Conservation (phyloP, 2,113 vertebrate species). For the Forbesichthys papilliferus region DNA sequence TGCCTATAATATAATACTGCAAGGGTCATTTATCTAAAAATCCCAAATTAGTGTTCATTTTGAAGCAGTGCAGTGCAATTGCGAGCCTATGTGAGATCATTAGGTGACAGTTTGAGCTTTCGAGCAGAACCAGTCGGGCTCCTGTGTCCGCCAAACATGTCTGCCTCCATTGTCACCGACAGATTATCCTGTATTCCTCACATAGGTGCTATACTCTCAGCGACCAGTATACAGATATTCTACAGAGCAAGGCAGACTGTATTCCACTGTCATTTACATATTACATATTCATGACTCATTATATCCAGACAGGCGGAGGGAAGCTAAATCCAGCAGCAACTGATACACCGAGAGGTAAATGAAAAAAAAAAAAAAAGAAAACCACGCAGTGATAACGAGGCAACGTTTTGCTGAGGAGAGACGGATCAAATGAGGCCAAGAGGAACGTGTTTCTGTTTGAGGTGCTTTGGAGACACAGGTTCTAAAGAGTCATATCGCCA, state of each 20-base stretch:
- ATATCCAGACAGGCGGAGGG: neutral
- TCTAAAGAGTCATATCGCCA: constrained; percentile 66
- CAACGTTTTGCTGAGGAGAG: constrained; percentile 27
- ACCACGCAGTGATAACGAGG: constrained; percentile 10
- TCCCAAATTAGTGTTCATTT: neutral
- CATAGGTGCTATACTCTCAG: neutral
- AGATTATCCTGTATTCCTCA: constrained; percentile 10
- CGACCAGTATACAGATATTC: neutral
- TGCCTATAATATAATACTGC: neutral
- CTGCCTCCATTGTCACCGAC: neutral
- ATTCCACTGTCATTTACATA: constrained; percentile 28
- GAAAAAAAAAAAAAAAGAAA: neutral
- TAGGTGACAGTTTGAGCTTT: neutral
- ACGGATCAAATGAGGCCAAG: constrained; percentile 42
- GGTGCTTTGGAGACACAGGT: constrained; percentile 1
- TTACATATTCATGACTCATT: constrained; percentile 23
- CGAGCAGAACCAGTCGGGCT: neutral
- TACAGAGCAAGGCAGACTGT: neutral
- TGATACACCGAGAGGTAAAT: no score
- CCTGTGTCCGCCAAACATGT: constrained; percentile 1
- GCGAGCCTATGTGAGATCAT: neutral
- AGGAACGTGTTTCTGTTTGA: neutral
- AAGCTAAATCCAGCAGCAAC: neutral
- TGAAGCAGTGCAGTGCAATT: neutral
- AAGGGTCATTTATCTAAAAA: neutral